Conservation (phyloP, 1,140 invertebrate genomes). For the Leptoteleia sp. region DNA sequence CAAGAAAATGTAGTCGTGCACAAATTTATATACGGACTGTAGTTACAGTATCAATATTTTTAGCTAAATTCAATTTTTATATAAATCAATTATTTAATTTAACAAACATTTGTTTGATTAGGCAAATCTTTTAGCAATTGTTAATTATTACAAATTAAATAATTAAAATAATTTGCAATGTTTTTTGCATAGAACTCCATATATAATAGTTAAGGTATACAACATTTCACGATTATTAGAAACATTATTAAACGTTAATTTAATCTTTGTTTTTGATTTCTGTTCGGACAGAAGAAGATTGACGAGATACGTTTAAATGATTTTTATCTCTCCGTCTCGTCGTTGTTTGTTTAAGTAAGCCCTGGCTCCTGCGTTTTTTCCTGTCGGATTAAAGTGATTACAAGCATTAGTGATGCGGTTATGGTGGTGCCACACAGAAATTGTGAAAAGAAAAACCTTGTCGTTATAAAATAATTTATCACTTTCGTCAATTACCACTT, state of each 20-base stretch:
- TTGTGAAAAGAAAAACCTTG: constrained; percentile 32
- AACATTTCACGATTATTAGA: too few relatives aligned
- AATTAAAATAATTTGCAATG: too few relatives aligned
- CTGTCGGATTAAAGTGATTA: constrained; percentile 69
- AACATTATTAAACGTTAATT: constrained; percentile 11
- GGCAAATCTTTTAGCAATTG: too few relatives aligned
- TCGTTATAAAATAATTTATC: constrained; percentile 46
- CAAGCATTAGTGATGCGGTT: constrained; percentile 71
- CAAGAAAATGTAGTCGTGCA: too few relatives aligned
- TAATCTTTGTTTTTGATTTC: constrained; percentile 39
- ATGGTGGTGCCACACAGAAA: constrained; percentile 67
- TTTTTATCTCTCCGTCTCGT: constrained; percentile 67
- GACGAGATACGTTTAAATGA: constrained; percentile 55
- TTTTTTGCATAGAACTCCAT: too few relatives aligned
- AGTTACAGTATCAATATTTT: too few relatives aligned
- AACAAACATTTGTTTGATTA: too few relatives aligned
- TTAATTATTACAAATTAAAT: too few relatives aligned
- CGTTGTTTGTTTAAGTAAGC: constrained; percentile 76
- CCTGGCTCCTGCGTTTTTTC: constrained; percentile 65
- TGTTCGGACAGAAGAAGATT: constrained; percentile 47
- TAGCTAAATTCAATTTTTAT: too few relatives aligned
- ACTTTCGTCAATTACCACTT: constrained; percentile 34
- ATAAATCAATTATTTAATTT: too few relatives aligned
- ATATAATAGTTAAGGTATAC: too few relatives aligned
- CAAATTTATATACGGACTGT: too few relatives aligned